These are phyloP conservation scores for Sylvicola fuscatus DNA, from an alignment of 2,888 invertebrate species.

Conservation along the genomic window DNA sequence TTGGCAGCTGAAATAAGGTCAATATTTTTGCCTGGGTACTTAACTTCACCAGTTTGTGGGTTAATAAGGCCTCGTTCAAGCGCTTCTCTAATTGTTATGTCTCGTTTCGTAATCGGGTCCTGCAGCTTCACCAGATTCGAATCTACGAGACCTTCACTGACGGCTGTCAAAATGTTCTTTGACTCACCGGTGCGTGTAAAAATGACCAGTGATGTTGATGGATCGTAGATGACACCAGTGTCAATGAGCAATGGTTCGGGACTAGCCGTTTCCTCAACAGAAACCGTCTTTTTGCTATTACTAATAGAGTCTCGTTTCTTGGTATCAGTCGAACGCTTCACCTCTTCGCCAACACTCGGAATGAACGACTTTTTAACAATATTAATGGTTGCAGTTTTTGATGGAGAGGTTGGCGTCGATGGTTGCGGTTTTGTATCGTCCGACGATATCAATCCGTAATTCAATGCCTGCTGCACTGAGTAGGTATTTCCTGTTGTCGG, in stretches of 20 bases:
- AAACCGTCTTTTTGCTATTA: slow-evolving; percentile 17
- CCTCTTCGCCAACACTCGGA: slow-evolving; percentile 42
- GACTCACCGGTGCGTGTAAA: slow-evolving; percentile 49
- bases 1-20: slow-evolving; percentile 54
- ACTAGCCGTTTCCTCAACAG: slow-evolving; percentile 15
- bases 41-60: slow-evolving; percentile 45
- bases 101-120: slow-evolving; percentile 45
- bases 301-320: slow-evolving; percentile 13
- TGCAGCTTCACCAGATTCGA: slow-evolving; percentile 43
- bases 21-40: slow-evolving; percentile 39
- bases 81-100: slow-evolving; percentile 52
- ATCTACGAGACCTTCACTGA: slow-evolving; percentile 53
- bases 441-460: slow-evolving; percentile 46
- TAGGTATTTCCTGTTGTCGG: slow-evolving; percentile 50
- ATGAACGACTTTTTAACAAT: slow-evolving; percentile 33
- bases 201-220: slow-evolving; percentile 50
- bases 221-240: slow-evolving; percentile 58
- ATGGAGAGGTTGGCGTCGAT: slow-evolving; percentile 27
- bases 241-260: slow-evolving; percentile 51
- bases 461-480: slow-evolving; percentile 56
- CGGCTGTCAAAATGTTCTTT: slow-evolving; percentile 50
- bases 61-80: slow-evolving; percentile 55
- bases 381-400: slow-evolving; percentile 32
- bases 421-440: slow-evolving; percentile 27
- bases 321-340: slow-evolving; percentile 29